Conservation (phyloP, 2,113 vertebrate genomes). For the Holacanthus passer region DNA sequence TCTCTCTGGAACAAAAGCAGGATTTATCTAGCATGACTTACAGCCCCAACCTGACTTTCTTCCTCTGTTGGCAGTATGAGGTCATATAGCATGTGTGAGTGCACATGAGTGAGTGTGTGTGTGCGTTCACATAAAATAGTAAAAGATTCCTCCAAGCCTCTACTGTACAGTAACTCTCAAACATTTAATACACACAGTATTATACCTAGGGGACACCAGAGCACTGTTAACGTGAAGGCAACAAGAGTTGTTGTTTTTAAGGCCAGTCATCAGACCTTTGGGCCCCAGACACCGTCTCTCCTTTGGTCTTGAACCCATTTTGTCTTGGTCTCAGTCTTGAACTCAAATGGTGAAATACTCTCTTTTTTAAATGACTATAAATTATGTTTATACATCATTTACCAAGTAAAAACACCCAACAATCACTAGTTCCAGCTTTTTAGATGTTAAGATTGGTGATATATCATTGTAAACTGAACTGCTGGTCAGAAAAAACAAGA, state of each 20-base stretch:
- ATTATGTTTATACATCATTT: not conserved
- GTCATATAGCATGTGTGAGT: slow-evolving; percentile 73
- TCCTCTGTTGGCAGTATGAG: slow-evolving; percentile 66
- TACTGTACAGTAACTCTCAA: slow-evolving; percentile 56
- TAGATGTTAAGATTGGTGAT: not conserved
- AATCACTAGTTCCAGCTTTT: not conserved
- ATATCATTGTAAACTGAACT: not conserved
- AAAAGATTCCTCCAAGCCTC: slow-evolving; percentile 57
- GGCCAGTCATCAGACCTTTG: not conserved
- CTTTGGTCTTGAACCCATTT: not conserved
- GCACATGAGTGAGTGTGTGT: slow-evolving; percentile 44
- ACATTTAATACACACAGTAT: slow-evolving; percentile 43
- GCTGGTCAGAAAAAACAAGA: too few species aligned
- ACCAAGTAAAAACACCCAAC: not conserved
- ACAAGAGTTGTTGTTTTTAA: slow-evolving; percentile 6
- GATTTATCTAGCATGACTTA: slow-evolving; percentile 84
- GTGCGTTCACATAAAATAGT: slow-evolving; percentile 65
- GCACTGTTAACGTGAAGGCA: slow-evolving; percentile 15
- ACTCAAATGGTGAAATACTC: not conserved
- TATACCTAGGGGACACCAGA: not conserved
- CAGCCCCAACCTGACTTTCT: slow-evolving; percentile 70
- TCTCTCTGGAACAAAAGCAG: slow-evolving; percentile 79
- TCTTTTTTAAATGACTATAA: not conserved
- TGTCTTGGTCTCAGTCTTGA: not conserved
- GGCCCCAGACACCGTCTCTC: not conserved